Evolutionary conservation across 2,888 invertebrate genomes (phyloP).

Genomic region (Encarsia formosa): DNA sequence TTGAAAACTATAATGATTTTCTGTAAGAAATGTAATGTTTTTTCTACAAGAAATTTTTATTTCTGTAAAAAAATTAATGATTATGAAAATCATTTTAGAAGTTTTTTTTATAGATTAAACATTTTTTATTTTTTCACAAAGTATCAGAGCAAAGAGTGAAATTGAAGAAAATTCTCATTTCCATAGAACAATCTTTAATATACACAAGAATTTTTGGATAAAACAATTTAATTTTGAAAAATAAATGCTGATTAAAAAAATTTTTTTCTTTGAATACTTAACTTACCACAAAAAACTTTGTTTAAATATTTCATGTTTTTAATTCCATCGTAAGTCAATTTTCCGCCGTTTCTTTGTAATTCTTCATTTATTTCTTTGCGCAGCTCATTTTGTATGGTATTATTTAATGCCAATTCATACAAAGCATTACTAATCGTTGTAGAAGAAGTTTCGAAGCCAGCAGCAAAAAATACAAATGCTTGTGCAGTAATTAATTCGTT

Average conservation of each 20-base stretch:
- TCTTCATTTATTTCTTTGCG: slow-evolving; percentile 44
- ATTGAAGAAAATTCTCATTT: too few relatives aligned
- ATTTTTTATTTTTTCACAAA: too few relatives aligned
- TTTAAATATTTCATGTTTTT: slow-evolving; percentile 50
- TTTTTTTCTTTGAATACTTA: background rate
- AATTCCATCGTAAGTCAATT: slow-evolving; percentile 47
- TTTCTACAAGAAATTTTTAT: background rate
- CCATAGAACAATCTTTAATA: too few relatives aligned
- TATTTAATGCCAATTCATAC: slow-evolving; percentile 49
- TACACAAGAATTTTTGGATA: background rate
- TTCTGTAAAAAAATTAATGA: too few relatives aligned
- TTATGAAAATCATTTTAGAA: too few relatives aligned
- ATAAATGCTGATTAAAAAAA: background rate
- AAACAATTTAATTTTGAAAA: background rate
- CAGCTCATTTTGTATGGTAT: slow-evolving; percentile 45
- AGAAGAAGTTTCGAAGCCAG: slow-evolving; percentile 53
- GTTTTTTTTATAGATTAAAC: too few relatives aligned
- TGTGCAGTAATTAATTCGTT: slow-evolving; percentile 47
- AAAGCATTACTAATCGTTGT: slow-evolving; percentile 49
- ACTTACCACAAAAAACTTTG: slow-evolving; percentile 35
- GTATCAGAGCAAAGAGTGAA: too few relatives aligned
- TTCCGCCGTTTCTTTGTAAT: slow-evolving; percentile 38
- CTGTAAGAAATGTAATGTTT: too few relatives aligned
- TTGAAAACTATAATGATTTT: too few relatives aligned
- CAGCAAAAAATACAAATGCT: slow-evolving; percentile 51